These are phyloP conservation scores for Peribatodes rhomboidaria DNA, from an alignment of 2,888 invertebrate genomes.

Conservation along the genomic window DNA sequence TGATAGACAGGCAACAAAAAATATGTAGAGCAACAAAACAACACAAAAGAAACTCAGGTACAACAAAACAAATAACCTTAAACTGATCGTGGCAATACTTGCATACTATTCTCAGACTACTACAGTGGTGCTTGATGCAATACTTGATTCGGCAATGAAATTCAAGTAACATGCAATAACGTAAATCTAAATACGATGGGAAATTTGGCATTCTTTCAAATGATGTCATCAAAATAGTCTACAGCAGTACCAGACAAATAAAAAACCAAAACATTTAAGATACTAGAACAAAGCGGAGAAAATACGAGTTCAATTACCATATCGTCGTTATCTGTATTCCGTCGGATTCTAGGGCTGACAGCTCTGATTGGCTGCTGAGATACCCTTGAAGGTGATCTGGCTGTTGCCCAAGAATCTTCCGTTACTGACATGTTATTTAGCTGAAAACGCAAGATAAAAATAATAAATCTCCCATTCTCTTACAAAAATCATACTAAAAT, in stretches of 20 bases:
- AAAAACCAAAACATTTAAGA: not conserved
- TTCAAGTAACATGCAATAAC: slow-evolving; percentile 11
- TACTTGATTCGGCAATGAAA: too few relatives aligned
- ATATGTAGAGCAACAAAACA: slow-evolving; percentile 52
- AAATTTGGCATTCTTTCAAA: slow-evolving; percentile 16
- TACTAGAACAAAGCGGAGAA: slow-evolving; percentile 2
- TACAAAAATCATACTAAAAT: too few relatives aligned
- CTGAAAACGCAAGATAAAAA: slow-evolving; percentile 54
- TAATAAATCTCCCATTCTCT: not conserved
- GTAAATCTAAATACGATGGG: slow-evolving; percentile 14
- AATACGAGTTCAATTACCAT: slow-evolving; percentile 61
- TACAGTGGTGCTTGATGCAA: not conserved
- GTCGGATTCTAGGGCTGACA: slow-evolving; percentile 81
- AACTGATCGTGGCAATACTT: slow-evolving; percentile 5
- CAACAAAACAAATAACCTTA: slow-evolving; percentile 39
- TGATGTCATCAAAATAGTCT: not conserved
- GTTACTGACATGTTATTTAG: slow-evolving; percentile 64
- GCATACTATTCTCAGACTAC: not conserved
- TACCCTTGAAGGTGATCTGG: slow-evolving; percentile 77
- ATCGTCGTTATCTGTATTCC: slow-evolving; percentile 77
- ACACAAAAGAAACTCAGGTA: slow-evolving; percentile 51
- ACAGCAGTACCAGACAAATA: not conserved
- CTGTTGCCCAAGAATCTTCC: slow-evolving; percentile 76
- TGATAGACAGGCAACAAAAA: slow-evolving; percentile 64
- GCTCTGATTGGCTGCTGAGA: slow-evolving; percentile 82